Evolutionary conservation across 2,797 vertebrate genomes (phyloP).

Genomic region (Oreonectes daqikongensis): DNA sequence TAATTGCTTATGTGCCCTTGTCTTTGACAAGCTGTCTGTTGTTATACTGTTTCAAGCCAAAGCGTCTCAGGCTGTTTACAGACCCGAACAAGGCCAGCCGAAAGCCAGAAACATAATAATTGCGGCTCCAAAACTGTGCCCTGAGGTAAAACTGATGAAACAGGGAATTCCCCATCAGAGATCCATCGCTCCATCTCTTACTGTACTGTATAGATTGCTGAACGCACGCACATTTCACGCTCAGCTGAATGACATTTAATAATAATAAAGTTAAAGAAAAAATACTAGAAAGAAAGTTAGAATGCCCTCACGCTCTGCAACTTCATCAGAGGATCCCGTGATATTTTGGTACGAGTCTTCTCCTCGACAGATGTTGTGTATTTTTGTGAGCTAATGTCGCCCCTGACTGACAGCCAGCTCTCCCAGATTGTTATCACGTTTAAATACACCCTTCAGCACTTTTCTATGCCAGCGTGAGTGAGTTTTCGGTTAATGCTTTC

Average conservation of each 20-base stretch:
- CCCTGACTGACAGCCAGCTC: constrained; percentile 19
- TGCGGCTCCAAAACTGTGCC: constrained; percentile 5
- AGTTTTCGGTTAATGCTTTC: constrained; percentile 17
- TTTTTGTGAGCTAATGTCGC: background rate
- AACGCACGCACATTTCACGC: background rate
- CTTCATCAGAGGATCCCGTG: constrained; percentile 1
- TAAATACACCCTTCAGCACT: constrained; percentile 39
- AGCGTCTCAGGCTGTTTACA: constrained; percentile 58
- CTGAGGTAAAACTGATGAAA: background rate
- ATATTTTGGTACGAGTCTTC: background rate
- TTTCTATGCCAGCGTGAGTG: background rate
- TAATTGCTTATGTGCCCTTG: constrained; percentile 34
- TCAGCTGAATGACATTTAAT: background rate
- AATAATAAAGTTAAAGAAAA: background rate
- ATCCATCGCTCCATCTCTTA: background rate
- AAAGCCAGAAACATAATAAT: constrained; percentile 20
- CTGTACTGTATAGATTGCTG: background rate
- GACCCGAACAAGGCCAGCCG: constrained; percentile 45
- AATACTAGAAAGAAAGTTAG: background rate
- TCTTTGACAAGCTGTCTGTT: constrained; percentile 40
- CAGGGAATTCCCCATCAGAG: background rate
- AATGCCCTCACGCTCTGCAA: background rate
- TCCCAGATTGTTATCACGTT: constrained; percentile 22
- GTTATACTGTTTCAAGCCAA: constrained; percentile 35
- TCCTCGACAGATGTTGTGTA: constrained; percentile 19